Conservation (phyloP, 2,888 invertebrate genomes). For the Exephanes ischioxanthus region DNA sequence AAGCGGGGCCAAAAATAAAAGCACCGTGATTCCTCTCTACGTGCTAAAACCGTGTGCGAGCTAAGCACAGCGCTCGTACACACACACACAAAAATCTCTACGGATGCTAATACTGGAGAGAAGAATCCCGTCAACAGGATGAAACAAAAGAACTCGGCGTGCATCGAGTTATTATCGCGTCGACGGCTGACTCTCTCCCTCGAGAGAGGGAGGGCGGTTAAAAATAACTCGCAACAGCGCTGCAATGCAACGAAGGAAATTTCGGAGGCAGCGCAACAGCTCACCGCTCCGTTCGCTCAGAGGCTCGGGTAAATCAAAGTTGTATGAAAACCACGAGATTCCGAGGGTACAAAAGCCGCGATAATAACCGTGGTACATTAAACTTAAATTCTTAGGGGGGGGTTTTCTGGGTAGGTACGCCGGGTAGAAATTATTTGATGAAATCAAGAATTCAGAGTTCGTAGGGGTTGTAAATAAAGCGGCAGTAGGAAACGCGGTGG, state of each 20-base stretch:
- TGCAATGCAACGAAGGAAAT: slow-evolving; percentile 33
- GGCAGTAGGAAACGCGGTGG: slow-evolving; percentile 37
- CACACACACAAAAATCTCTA: not conserved
- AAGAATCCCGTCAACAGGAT: slow-evolving; percentile 58
- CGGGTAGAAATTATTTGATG: slow-evolving; percentile 55
- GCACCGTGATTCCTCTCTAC: slow-evolving; percentile 37
- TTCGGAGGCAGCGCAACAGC: slow-evolving; percentile 16
- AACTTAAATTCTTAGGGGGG: slow-evolving; percentile 54
- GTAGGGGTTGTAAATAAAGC: slow-evolving; percentile 40
- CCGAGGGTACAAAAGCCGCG: slow-evolving; percentile 28
- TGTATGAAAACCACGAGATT: slow-evolving; percentile 55
- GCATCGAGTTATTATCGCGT: slow-evolving; percentile 64
- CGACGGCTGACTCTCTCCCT: slow-evolving; percentile 49
- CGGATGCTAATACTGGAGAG: slow-evolving; percentile 8
- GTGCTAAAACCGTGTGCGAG: slow-evolving; percentile 7
- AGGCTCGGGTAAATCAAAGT: slow-evolving; percentile 52
- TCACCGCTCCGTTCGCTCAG: slow-evolving; percentile 11
- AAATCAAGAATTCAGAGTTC: slow-evolving; percentile 42
- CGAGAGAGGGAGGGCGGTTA: slow-evolving; percentile 60
- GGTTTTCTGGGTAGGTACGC: slow-evolving; percentile 38
- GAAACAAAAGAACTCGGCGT: slow-evolving; percentile 64
- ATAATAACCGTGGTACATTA: slow-evolving; percentile 39
- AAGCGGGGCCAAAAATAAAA: slow-evolving; percentile 60
- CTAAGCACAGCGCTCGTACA: not conserved
- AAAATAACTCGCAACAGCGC: slow-evolving; percentile 63